Base-by-base conservation (phyloP, 2,113 vertebrate genomes). In the Aphelocoma coerulescens region DNA sequence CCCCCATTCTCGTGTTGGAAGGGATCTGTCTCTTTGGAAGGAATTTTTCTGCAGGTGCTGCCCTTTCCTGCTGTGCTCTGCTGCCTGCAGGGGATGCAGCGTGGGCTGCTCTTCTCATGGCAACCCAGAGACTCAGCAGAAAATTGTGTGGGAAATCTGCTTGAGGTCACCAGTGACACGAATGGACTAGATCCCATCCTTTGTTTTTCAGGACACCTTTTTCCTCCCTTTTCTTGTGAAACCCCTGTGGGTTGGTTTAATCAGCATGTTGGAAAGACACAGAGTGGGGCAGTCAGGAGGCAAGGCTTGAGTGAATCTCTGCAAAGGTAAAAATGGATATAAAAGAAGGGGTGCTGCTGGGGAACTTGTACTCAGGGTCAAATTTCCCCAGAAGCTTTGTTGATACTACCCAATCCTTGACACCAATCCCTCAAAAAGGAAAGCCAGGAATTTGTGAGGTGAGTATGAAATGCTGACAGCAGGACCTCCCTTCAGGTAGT, bases 401-500 rank as follows among this genome's bases (percentile, higher is more conserved):
- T 80, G 76, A 37, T 76, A 58, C 20, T 90, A 49, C 16, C 18
- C 32, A 30, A 1, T 69, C 17, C 49, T 80, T 61, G 44, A 66
- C 51, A 66, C 24, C 41, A 52, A 27, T 8, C 32, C 22, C 49
- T 78, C 44, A 41, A 22, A 76, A 68, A 85, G 6, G 18, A 75
- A 76, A 73, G 18, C n/a, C 14, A 23, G 32, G 30, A 85, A 24
- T 72, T 73, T 76, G 39, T 44, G 46, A 88, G 58, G 37, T 24
- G 30, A 51, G 32, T 82, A 37, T 51, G 54, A 93, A 57, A 65
- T 58, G 22, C 43, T 95, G 89, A 35, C 72, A 63, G 66, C 49
- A 51, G 89, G 73, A 94, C 68, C 10, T 18, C 22, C 54, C 30
- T 88, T 94, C 55, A 91, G 67, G 75, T 82, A 69, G n/a, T 51